Evolutionary conservation across 1,140 invertebrate species (phyloP).

Genomic region (Lepidurus packardi): DNA sequence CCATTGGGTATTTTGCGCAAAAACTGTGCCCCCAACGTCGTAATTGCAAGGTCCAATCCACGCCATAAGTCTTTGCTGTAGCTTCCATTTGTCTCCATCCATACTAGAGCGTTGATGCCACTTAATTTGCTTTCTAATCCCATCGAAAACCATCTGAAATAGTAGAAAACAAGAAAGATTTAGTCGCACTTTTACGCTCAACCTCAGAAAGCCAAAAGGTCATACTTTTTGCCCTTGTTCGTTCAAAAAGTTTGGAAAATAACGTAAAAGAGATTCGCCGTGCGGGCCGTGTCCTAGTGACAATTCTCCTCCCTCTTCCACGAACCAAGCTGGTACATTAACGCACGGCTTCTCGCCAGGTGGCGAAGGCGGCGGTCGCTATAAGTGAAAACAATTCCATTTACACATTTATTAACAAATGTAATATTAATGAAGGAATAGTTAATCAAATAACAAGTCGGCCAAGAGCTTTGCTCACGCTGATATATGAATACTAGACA

Average conservation of each 20-base stretch:
- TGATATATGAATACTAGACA: no score
- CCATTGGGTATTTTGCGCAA: slow-evolving; percentile 43
- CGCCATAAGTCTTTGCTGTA: slow-evolving; percentile 48
- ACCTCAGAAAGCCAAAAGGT: slow-evolving; percentile 26
- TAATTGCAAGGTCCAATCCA: slow-evolving; percentile 52
- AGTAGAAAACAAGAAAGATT: not conserved
- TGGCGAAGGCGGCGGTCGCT: slow-evolving; percentile 23
- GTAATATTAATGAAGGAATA: not conserved
- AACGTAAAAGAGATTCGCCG: slow-evolving; percentile 37
- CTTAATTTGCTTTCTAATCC: slow-evolving; percentile 45
- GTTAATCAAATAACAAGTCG: not conserved
- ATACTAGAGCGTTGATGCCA: slow-evolving; percentile 48
- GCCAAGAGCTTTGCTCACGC: no score
- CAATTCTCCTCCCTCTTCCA: slow-evolving; percentile 39
- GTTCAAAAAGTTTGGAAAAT: slow-evolving; percentile 45
- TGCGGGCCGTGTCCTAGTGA: slow-evolving; percentile 36
- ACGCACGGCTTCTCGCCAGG: slow-evolving; percentile 32
- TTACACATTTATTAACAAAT: not conserved
- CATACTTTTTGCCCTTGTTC: slow-evolving; percentile 41
- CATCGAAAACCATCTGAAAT: slow-evolving; percentile 40
- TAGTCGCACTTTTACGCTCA: not conserved
- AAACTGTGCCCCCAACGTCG: slow-evolving; percentile 46
- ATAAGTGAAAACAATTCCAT: not conserved
- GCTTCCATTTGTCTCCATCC: slow-evolving; percentile 43
- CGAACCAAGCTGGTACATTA: slow-evolving; percentile 40